A percentile compares a stretch with the other conserved stretches of the same genome.
phyloP scores from a whole-genome alignment of 2,888 invertebrate species.

The Tuta absoluta region DNA sequence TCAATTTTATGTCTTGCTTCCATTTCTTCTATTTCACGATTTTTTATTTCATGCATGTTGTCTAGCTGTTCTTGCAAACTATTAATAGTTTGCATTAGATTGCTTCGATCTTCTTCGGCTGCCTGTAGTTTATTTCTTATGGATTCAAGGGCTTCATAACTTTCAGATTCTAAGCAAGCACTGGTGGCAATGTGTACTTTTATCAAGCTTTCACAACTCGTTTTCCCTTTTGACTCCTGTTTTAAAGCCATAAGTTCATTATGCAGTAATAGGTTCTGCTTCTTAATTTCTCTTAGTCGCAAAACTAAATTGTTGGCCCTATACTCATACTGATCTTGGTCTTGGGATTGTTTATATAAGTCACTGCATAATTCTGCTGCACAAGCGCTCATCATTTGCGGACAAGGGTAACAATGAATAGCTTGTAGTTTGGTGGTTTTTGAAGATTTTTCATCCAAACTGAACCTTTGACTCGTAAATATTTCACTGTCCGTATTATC shows the following conservation, averaged over 20 bases:
- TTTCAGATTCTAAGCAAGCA: constrained; percentile 45
- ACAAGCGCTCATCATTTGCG: constrained; percentile 38
- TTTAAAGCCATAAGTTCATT: constrained; percentile 56
- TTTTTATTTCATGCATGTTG: constrained; percentile 54
- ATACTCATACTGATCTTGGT: constrained; percentile 47
- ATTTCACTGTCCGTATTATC: constrained; percentile 34
- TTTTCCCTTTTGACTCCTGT: constrained; percentile 45
- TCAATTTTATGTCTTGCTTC: constrained; percentile 59
- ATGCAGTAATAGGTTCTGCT: constrained; percentile 60
- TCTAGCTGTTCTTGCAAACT: constrained; percentile 55
- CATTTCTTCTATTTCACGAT: constrained; percentile 59
- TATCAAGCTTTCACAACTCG: constrained; percentile 35
- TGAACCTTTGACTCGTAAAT: constrained; percentile 30
- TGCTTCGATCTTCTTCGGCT: constrained; percentile 54
- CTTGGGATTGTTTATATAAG: not conserved
- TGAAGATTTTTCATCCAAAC: constrained; percentile 29
- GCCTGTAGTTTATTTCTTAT: constrained; percentile 59
- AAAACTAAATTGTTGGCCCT: constrained; percentile 62
- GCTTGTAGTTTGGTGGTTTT: constrained; percentile 36
- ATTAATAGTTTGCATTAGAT: constrained; percentile 52
- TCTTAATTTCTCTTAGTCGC: constrained; percentile 68
- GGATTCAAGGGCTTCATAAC: constrained; percentile 48
- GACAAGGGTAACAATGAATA: constrained; percentile 44
- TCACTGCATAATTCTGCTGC: constrained; percentile 30
- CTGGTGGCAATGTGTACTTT: constrained; percentile 51